phyloP scores from a whole-genome alignment of 53 echinoderm and acorn worm genomes.

The Holothuria scabra region DNA sequence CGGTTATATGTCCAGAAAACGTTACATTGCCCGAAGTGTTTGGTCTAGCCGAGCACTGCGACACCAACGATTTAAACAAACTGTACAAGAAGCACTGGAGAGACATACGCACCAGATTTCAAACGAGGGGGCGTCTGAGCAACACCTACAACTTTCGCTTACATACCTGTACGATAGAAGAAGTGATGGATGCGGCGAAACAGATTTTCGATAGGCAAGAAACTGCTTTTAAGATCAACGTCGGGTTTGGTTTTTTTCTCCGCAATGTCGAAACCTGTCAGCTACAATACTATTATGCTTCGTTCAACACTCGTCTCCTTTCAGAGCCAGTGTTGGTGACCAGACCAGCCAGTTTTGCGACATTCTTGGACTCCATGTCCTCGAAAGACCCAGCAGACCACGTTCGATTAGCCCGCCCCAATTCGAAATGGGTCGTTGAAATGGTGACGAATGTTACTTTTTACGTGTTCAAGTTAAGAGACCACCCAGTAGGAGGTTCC shows the following conservation, averaged over 20 bases:
- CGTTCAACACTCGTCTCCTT: background rate
- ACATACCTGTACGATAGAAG: background rate
- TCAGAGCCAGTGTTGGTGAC: background rate
- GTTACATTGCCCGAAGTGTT: background rate
- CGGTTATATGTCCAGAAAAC: background rate
- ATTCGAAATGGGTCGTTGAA: conserved; percentile 14
- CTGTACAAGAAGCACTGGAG: conserved; percentile 11
- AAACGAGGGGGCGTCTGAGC: no score
- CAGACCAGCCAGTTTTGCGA: background rate
- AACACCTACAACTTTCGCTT: background rate
- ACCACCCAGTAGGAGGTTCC: background rate
- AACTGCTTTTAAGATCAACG: background rate
- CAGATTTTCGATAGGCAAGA: no score
- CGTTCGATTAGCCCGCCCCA: background rate
- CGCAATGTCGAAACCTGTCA: no score
- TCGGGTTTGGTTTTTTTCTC: no score
- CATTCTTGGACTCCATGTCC: background rate
- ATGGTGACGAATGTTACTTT: no score
- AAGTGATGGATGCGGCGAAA: background rate
- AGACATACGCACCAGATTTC: no score
- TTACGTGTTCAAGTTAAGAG: background rate
- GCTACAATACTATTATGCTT: background rate
- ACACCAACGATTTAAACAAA: background rate
- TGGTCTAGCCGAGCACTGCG: background rate
- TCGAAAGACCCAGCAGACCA: conserved; percentile 1